Evolutionary conservation across 2,797 vertebrate genomes (phyloP).

Genomic region (Dermochelys coriacea): DNA sequence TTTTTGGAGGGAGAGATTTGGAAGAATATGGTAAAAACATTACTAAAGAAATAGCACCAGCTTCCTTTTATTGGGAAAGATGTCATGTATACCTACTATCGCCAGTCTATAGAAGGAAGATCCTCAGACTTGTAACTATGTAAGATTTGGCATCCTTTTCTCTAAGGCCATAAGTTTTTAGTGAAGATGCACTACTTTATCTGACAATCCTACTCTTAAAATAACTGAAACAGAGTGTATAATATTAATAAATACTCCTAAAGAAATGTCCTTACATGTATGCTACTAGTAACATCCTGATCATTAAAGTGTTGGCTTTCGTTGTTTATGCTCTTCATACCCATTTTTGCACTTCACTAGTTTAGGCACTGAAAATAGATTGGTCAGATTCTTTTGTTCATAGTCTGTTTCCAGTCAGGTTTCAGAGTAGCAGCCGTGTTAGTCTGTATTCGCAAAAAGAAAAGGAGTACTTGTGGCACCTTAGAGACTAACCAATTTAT

Average conservation of each 20-base stretch:
- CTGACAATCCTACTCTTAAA: background rate
- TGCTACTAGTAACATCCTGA: background rate
- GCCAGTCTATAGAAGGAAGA: no score
- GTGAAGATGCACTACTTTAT: background rate
- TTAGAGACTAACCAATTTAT: no score
- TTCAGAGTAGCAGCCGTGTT: no score
- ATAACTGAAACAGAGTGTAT: background rate
- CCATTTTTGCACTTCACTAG: background rate
- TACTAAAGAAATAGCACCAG: background rate
- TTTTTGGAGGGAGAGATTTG: background rate
- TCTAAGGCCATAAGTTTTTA: background rate
- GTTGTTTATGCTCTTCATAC: background rate
- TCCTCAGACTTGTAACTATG: no score
- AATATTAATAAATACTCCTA: no score
- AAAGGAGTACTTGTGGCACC: no score
- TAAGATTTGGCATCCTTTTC: background rate
- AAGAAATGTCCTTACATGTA: background rate
- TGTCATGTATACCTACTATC: no score
- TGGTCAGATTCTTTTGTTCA: background rate
- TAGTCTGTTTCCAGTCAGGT: background rate
- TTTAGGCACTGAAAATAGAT: background rate
- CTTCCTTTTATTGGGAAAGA: no score
- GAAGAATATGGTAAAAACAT: background rate
- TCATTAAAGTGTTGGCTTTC: background rate
- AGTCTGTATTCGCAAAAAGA: no score